Percentiles rank a stretch among this genome's conserved stretches.
These are phyloP conservation scores for Lasioglossum vierecki DNA, from an alignment of 2,888 invertebrate genomes.

Conservation along the genomic window DNA sequence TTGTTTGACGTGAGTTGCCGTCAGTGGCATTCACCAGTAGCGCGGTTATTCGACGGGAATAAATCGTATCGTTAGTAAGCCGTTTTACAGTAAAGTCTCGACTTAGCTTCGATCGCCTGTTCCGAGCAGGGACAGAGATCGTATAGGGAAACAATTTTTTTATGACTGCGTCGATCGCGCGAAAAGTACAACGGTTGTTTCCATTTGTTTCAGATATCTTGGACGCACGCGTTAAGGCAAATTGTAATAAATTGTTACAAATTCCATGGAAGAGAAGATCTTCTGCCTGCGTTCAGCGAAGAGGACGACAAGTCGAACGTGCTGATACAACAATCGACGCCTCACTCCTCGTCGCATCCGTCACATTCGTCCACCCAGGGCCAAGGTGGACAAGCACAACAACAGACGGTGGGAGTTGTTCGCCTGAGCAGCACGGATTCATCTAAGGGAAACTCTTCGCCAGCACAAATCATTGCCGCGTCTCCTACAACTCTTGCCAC, in stretches of 20 bases:
- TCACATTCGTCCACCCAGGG: constrained; percentile 77
- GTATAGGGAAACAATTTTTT: too few relatives aligned
- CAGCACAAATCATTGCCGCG: constrained; percentile 82
- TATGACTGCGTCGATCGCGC: too few relatives aligned
- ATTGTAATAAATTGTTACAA: constrained; percentile 99
- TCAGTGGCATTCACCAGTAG: too few relatives aligned
- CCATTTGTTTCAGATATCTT: constrained; percentile 93
- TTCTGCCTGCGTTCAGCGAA: constrained; percentile 96
- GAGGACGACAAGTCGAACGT: constrained; percentile 92
- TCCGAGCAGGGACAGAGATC: too few relatives aligned
- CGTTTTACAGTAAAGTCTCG: not conserved
- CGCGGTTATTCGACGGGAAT: too few relatives aligned
- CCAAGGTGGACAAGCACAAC: constrained; percentile 76
- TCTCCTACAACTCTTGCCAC: constrained; percentile 83
- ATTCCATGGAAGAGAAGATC: constrained; percentile 97
- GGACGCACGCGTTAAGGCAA: constrained; percentile 98
- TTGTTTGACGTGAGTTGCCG: too few relatives aligned
- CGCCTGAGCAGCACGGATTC: constrained; percentile 82
- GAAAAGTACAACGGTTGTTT: not conserved
- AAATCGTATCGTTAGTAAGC: not conserved
- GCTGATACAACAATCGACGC: constrained; percentile 85
- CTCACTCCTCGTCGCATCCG: constrained; percentile 78
- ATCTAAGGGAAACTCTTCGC: constrained; percentile 84
- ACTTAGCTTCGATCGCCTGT: too few relatives aligned
- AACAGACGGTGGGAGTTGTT: constrained; percentile 84